A percentile compares a stretch with the other conserved stretches of the same genome.
These are phyloP conservation scores for Drosophila basisetae DNA, from an alignment of 2,888 invertebrate genomes.

Conservation along the genomic window DNA sequence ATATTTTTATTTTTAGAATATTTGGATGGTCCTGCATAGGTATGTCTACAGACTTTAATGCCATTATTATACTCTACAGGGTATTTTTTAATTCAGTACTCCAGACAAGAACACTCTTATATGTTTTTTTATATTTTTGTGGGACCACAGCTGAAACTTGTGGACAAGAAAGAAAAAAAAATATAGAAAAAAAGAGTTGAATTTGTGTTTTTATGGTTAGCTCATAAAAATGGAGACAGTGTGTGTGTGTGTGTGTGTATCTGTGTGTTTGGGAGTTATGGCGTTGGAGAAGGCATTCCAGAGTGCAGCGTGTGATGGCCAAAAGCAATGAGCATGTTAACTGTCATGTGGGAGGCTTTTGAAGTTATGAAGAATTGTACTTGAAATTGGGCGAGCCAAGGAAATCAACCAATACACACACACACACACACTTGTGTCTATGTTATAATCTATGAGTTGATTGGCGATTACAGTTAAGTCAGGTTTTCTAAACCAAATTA, in stretches of 20 bases:
- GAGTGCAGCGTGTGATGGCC: conserved; percentile 64
- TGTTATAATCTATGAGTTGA: conserved; percentile 15
- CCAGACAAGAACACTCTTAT: background rate
- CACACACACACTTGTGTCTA: background rate
- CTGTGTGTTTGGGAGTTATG: conserved; percentile 52
- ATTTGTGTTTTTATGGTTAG: conserved; percentile 52
- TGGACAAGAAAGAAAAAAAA: conserved; percentile 3
- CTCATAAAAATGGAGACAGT: conserved; percentile 52
- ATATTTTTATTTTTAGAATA: background rate
- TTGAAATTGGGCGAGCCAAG: background rate
- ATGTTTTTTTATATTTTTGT: conserved; percentile 21
- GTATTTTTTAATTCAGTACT: background rate
- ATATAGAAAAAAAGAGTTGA: conserved; percentile 33
- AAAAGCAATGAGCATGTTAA: conserved; percentile 48
- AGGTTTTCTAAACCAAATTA: conserved; percentile 14
- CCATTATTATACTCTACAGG: background rate
- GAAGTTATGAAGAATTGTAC: conserved; percentile 32
- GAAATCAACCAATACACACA: background rate
- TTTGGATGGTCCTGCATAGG: background rate
- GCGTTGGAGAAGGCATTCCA: conserved; percentile 56
- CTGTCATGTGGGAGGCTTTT: conserved; percentile 51
- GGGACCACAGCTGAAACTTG: conserved; percentile 39
- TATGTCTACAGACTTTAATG: background rate
- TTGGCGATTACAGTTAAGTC: conserved; percentile 19
- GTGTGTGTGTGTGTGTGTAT: background rate